phyloP scores from a whole-genome alignment of 2,797 vertebrate genomes.

The Borostomias antarcticus region DNA sequence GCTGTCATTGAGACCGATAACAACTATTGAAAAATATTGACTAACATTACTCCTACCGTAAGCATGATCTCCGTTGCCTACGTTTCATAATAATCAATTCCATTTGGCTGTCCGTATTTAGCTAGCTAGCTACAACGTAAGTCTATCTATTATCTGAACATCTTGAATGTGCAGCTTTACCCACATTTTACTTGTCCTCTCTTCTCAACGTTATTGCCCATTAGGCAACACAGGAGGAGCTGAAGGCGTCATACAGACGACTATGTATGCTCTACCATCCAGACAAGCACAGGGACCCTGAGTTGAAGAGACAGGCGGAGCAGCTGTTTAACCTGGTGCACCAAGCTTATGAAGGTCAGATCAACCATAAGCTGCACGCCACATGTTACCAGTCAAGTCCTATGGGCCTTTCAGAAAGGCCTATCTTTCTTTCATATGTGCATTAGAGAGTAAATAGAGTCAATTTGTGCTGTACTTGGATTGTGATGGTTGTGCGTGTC shows the following conservation, averaged over 20 bases:
- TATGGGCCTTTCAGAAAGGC: no score
- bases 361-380: not conserved
- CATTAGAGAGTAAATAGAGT: not conserved
- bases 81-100: no score
- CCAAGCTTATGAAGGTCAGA: slow-evolving; percentile 95
- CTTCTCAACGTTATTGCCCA: not conserved
- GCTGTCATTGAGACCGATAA: no score
- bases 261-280: slow-evolving; percentile 98
- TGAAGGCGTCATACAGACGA: slow-evolving; percentile 93
- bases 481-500: slow-evolving; percentile 18
- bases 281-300: slow-evolving; percentile 97
- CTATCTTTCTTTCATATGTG: no score
- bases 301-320: slow-evolving; percentile 92
- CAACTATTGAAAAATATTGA: no score
- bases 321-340: slow-evolving; percentile 97
- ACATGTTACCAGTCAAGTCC: not conserved
- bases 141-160: not conserved
- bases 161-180: not conserved
- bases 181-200: not conserved
- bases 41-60: no score
- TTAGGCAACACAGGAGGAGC: slow-evolving; percentile 94
- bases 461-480: not conserved
- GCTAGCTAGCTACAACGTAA: no score
- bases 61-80: no score
- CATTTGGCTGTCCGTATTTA: no score